Evolutionary conservation across 2,888 invertebrate species (phyloP), one percentile per base, ranked within the genome.

Genomic region (Nasonia oneida): DNA sequence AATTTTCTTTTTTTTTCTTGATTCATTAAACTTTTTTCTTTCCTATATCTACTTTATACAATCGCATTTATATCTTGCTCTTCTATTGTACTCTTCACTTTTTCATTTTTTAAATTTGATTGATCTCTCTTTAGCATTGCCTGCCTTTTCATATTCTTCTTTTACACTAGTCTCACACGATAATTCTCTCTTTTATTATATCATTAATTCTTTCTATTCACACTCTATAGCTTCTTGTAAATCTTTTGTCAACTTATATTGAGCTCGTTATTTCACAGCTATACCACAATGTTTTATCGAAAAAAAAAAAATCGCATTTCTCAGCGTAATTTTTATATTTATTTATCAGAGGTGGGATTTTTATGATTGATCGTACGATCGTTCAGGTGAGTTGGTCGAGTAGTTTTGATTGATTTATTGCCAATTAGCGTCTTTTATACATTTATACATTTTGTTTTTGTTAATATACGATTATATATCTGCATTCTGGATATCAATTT

Each of bases 21-120:
- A 88, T 89, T 88, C 89, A 90, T 91, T 90, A 23, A 75, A 79
- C 50, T 89, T 88, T 88, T 87, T 87, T 87, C 77, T 87, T 89
- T 88, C 23, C 29, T 29, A 29, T 29, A 29, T 83, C 23, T 81
- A 29, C 29, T 29, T 0, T 29, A 29, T 42, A 81, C 23, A 29
- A 29, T 86, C 86, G 84, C 39, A 84, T 88, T 87, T 88, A 74
- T 81, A 74, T 81, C 77, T 88, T 86, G 70, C 87, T 81, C 83
- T 77, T 87, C 82, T 86, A 83, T 86, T 87, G 4, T 37, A 37
- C 37, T 37, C 70, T 50, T 85, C 33, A 67, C 76, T 89, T 87
- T 78, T 74, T 88, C 87, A 88, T 89, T 88, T 89, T 86, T 67
- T 57, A 39, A 78, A 78, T 67, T 47, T 78, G n/a, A 33, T 81